Base-by-base conservation (phyloP, 1,140 invertebrate genomes). In the Danaus plexippus region DNA sequence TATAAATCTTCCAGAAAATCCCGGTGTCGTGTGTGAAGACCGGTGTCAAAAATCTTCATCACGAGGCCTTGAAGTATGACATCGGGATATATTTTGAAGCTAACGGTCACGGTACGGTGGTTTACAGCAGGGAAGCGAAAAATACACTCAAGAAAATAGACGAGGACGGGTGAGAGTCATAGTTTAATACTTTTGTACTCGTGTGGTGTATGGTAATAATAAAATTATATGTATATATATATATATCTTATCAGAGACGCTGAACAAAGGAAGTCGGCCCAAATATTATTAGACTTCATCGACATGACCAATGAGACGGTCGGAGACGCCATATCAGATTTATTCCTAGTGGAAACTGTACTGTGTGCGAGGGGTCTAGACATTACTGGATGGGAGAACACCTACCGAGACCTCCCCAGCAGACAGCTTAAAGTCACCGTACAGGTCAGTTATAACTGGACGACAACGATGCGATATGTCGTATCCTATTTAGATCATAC, bases 21-120 rank as follows among this genome's bases (percentile, higher is more conserved):
- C 94, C 95, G 32, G 95, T 97, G 5, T 91, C 90, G 6, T 97
- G 95, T 88, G 95, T 94, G 9, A 91, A 94, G 48, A 99, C 98
- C 10, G 98, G 98, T n/a, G 97, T 99, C 0, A 99, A 99, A 85
- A 91, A 99, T 88, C 88, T 99, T n/a, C 98, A 99, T 80, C 94
- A 95, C 67, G 93, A 93, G 80, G 98, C 98, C 0, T 68, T 91
- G 32, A 90, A 96, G 54, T 99, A 93, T 88, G 98, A 99, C 77
- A 93, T 99, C 73, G 98, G 98, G 4, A 90, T 99, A 11, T 99
- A 99, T 87, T 99, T 99, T 88, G 98, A 99, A 88, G 97, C 98
- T 0, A 99, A 99, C 88, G 98, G 98, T 0, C 98, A 99, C 88
- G 98, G 98, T 9, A 99, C 98, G 1, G 94, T 96, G 9, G 77